Evolutionary conservation across 1,140 invertebrate genomes (phyloP), one percentile per base, ranked within the genome.

Genomic region (Pogonus chalceus): DNA sequence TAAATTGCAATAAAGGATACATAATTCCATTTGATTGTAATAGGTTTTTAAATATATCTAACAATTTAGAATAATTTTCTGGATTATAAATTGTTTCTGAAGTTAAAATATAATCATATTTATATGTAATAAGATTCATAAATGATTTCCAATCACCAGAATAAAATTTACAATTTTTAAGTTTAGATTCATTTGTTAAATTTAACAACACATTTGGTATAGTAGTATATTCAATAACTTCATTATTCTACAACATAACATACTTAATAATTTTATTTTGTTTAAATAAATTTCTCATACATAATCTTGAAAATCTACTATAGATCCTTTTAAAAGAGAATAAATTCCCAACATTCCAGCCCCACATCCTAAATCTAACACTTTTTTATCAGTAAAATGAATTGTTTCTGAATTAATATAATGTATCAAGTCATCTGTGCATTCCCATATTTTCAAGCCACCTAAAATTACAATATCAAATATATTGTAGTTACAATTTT

Each of bases 1-100:
- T 53, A n/a, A 55, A 49, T 24, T 53, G n/a, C n/a, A n/a, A 49
- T 52, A 62, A 72, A 70, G 65, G 66, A 70, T 73, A 79, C 69
- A 84, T 76, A 31, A 71, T 62, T 37, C 91, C 91, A 65, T 73
- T 60, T 46, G 70, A 61, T 60, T 80, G 84, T n/a, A 95, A 65
- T 53, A 75, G 75, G 24, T 73, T 62, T 64, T 82, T 73, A 60
- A 94, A 83, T 35, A 90, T 67, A 43, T 81, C 61, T 39, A 83
- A 73, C 0, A 95, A 64, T 66, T 92, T 93, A 20, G 69, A 60
- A 65, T 94, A 85, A 72, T 88, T 89, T 0, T 79, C 72, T 35
- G 79, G 65, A 76, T 92, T 92, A 63, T 96, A 95, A 62, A 94
- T 93, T 0, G 92, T 95, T 75, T 95, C 92, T 39, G 88, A 87